phyloP scores from a whole-genome alignment of 1,140 invertebrate genomes.

The Drosophila obscura region DNA sequence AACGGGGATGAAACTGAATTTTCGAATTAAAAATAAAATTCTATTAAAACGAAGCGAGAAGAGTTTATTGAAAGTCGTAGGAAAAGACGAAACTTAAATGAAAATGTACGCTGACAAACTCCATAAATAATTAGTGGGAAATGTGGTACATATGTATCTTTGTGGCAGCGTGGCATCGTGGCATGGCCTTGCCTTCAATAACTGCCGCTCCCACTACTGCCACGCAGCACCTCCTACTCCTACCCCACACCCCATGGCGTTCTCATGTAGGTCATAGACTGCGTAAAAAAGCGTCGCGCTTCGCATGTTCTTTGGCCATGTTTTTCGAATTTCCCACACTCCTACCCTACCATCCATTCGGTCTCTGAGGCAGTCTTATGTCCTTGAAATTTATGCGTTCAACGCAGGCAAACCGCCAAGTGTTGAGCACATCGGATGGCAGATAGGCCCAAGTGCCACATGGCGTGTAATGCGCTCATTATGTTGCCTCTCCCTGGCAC shows the following conservation, averaged over 20 bases:
- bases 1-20: not conserved
- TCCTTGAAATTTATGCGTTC: conserved; percentile 81
- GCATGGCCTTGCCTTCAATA: not conserved
- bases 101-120: too few relatives aligned
- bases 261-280: conserved; percentile 68
- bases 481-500: conserved; percentile 48
- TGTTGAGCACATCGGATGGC: conserved; percentile 48
- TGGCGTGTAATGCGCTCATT: conserved; percentile 79
- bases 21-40: not conserved
- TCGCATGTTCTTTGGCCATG: conserved; percentile 59
- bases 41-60: too few relatives aligned
- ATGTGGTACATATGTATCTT: not conserved
- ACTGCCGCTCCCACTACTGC: not conserved
- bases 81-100: too few relatives aligned
- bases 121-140: conserved; percentile 7
- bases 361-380: conserved; percentile 24
- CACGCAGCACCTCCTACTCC: not conserved
- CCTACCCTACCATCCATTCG: not conserved
- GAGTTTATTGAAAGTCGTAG: too few relatives aligned
- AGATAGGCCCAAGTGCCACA: conserved; percentile 60
- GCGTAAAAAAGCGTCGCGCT: conserved; percentile 62
- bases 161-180: not conserved
- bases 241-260: not conserved
- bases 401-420: conserved; percentile 66
- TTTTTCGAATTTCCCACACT: conserved; percentile 17